phyloP scores from a whole-genome alignment of 2,888 invertebrate genomes.

The Antheraea assamensis region DNA sequence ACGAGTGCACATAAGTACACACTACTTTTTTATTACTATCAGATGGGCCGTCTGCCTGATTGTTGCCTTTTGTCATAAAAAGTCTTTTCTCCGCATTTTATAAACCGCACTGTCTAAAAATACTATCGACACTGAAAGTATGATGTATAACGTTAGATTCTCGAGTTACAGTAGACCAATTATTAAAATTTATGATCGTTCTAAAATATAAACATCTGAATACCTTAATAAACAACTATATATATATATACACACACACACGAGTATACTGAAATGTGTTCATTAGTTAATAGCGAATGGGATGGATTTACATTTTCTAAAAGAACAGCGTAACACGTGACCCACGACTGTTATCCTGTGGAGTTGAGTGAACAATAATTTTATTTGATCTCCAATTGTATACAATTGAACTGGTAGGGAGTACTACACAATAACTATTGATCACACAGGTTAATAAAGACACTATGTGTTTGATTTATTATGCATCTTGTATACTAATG shows the following conservation, averaged over 20 bases:
- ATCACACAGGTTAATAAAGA: neutral
- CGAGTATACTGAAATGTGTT: neutral
- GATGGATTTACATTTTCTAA: neutral
- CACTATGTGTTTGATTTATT: neutral
- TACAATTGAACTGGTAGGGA: neutral
- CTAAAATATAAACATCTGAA: neutral
- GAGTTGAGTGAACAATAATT: neutral
- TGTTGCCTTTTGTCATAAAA: no score
- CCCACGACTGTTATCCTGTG: conserved; percentile 41
- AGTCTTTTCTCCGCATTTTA: no score
- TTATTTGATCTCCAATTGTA: conserved; percentile 3
- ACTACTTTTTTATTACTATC: no score
- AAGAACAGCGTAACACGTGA: conserved; percentile 42
- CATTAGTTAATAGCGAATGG: neutral
- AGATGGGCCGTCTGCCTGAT: no score
- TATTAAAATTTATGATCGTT: neutral
- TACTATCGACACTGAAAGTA: neutral
- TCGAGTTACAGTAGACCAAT: neutral
- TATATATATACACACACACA: no score
- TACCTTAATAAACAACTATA: neutral
- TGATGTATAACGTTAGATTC: neutral
- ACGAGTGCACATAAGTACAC: no score
- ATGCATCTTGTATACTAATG: neutral
- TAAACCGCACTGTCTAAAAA: neutral
- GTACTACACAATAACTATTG: neutral